These are phyloP conservation scores for Brachionus calyciflorus DNA, from an alignment of 1,140 invertebrate species.

Conservation along the genomic window DNA sequence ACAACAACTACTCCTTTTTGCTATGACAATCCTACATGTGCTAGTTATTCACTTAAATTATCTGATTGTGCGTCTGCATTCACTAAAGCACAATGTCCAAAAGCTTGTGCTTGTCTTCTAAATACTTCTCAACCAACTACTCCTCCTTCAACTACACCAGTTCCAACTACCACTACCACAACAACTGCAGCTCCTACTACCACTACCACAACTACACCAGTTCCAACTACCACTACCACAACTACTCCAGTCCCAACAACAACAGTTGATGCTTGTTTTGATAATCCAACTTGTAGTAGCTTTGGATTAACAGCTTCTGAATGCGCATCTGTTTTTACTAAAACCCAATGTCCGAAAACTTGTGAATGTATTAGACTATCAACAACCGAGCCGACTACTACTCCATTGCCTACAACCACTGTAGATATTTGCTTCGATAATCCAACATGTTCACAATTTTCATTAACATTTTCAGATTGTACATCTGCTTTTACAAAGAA, in stretches of 20 bases:
- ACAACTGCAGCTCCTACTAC: no score
- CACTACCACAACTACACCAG: not conserved
- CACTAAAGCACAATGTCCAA: no score
- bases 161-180: no score
- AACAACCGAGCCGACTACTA: not conserved
- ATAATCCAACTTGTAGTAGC: not conserved
- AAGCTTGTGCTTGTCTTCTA: no score
- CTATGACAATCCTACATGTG: not conserved
- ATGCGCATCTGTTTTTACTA: not conserved
- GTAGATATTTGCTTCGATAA: not conserved
- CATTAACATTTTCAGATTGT: not conserved
- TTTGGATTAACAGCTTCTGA: not conserved
- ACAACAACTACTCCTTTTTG: not conserved
- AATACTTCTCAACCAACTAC: no score
- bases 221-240: not conserved
- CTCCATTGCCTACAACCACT: not conserved
- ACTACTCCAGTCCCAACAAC: not conserved
- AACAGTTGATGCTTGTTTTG: not conserved
- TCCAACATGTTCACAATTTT: not conserved
- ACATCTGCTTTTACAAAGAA: not conserved
- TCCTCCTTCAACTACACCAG: no score
- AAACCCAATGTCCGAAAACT: not conserved
- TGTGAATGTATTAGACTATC: not conserved
- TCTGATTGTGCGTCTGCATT: no score
- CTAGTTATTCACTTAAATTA: not conserved